These are phyloP conservation scores for Ctenomys sociabilis DNA, from an alignment of 2,113 vertebrate species.

Conservation along the genomic window DNA sequence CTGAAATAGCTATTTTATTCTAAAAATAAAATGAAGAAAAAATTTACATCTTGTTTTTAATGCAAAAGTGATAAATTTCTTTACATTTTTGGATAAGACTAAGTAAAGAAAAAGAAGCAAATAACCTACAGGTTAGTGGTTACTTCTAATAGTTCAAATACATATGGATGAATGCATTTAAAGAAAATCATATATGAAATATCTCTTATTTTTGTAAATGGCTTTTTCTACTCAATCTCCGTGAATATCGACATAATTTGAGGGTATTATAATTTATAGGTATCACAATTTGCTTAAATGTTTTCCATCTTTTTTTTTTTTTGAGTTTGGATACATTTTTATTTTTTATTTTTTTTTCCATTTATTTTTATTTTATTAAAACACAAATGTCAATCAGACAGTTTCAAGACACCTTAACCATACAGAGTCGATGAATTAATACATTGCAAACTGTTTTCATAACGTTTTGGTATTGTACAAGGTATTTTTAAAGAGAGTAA, in stretches of 20 bases:
- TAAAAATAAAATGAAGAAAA: slow-evolving; percentile 12
- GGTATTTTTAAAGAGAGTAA: too few species aligned
- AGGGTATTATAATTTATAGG: not conserved
- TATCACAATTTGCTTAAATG: not conserved
- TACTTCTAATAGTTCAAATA: not conserved
- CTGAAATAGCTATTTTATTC: not conserved
- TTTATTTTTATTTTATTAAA: too few species aligned
- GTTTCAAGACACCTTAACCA: too few species aligned
- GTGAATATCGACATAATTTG: not conserved
- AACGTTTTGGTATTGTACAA: too few species aligned
- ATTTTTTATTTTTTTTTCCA: too few species aligned
- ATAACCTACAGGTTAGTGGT: not conserved
- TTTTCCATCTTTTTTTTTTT: slow-evolving; percentile 27
- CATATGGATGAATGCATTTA: not conserved
- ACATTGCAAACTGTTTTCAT: too few species aligned
- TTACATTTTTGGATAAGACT: not conserved
- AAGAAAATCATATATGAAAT: not conserved
- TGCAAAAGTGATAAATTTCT: not conserved
- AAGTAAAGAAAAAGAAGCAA: slow-evolving; percentile 49
- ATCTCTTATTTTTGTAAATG: slow-evolving; percentile 1
- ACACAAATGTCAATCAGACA: too few species aligned
- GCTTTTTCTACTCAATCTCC: not conserved
- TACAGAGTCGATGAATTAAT: too few species aligned
- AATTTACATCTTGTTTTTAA: not conserved
- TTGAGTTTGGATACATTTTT: too few species aligned